Percentiles rank a stretch among this genome's conserved stretches.
Evolutionary conservation across 2,888 invertebrate species (phyloP).

Genomic region (Deilephila porcellus): DNA sequence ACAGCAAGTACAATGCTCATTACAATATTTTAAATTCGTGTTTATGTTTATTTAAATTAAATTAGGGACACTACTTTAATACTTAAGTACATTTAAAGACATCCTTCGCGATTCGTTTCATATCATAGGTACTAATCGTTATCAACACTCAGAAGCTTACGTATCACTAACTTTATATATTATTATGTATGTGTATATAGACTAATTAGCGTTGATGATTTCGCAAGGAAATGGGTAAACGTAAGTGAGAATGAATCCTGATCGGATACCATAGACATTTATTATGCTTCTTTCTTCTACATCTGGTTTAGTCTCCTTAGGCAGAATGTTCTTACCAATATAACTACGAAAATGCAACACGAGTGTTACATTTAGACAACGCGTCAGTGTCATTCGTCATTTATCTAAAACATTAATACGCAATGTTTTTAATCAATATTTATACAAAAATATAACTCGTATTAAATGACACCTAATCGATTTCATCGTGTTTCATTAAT

Average conservation of each 20-base stretch:
- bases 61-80: slow-evolving; percentile 18
- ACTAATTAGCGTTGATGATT: neutral
- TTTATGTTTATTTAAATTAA: slow-evolving; percentile 28
- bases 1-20: slow-evolving; percentile 26
- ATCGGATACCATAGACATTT: slow-evolving; percentile 9
- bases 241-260: neutral
- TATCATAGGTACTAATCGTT: slow-evolving; percentile 17
- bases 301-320: neutral
- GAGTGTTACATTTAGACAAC: neutral
- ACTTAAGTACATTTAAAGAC: slow-evolving; percentile 17
- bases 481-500: slow-evolving; percentile 57
- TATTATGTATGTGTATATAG: neutral
- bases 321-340: slow-evolving; percentile 21
- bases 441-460: slow-evolving; percentile 78
- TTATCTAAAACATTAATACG: slow-evolving; percentile 27
- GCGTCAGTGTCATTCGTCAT: neutral
- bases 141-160: slow-evolving; percentile 9
- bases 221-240: neutral
- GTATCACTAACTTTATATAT: slow-evolving; percentile 7
- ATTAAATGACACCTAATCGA: slow-evolving; percentile 53
- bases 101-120: slow-evolving; percentile 23
- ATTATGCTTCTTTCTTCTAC: neutral
- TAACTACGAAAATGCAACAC: slow-evolving; percentile 20
- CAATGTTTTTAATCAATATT: slow-evolving; percentile 53
- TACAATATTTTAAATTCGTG: slow-evolving; percentile 44